Evolutionary conservation across 2,797 vertebrate genomes (phyloP).

Genomic region (Sebastes itinus): DNA sequence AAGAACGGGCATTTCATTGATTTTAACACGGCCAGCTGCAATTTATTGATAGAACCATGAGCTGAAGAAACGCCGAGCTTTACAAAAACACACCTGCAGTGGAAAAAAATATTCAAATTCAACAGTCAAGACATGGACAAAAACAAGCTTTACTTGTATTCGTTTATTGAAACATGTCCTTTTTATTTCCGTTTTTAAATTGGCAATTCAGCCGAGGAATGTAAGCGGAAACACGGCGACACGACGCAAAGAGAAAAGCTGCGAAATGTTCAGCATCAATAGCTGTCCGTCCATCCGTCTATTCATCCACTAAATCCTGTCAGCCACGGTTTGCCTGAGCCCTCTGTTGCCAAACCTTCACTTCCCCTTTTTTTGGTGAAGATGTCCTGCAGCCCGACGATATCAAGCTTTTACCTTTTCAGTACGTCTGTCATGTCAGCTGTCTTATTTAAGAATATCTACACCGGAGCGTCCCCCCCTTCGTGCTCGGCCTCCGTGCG

Average conservation of each 20-base stretch:
- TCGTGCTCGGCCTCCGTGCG: constrained; percentile 10
- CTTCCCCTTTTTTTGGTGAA: constrained; percentile 17
- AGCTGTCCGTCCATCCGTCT: constrained; percentile 47
- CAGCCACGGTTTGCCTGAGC: constrained; percentile 24
- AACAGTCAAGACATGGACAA: neutral
- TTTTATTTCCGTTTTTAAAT: constrained; percentile 11
- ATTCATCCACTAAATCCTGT: constrained; percentile 33
- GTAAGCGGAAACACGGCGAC: neutral
- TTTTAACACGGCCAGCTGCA: constrained; percentile 1
- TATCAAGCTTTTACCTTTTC: constrained; percentile 24
- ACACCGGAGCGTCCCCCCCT: constrained; percentile 13
- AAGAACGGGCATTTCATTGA: neutral
- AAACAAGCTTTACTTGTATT: constrained; percentile 2
- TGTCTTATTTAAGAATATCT: constrained; percentile 44
- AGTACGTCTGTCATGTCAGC: constrained; percentile 39
- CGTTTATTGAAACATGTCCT: neutral
- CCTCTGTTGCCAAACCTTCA: constrained; percentile 6
- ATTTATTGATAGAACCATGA: constrained; percentile 22
- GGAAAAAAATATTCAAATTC: constrained; percentile 16
- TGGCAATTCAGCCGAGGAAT: neutral
- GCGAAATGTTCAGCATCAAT: constrained; percentile 16
- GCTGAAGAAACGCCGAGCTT: neutral
- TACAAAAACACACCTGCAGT: constrained; percentile 11
- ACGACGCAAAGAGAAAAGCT: constrained; percentile 16
- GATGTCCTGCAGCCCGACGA: constrained; percentile 13